phyloP scores from a whole-genome alignment of 2,797 vertebrate species.

The Coregonus ussuriensis region DNA sequence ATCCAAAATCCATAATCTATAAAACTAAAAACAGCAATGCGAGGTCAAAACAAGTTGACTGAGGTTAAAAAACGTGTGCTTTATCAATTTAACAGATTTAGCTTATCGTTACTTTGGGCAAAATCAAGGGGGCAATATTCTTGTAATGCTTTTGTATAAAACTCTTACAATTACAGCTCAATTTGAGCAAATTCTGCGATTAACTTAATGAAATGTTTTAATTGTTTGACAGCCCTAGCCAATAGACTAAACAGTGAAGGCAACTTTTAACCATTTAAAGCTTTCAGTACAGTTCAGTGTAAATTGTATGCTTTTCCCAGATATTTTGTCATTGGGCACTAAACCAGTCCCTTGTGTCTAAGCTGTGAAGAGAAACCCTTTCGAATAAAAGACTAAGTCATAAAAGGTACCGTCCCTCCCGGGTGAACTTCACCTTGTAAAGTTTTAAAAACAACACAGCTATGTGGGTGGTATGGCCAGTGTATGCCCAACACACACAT shows the following conservation, averaged over 20 bases:
- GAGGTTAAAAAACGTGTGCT: too few species aligned
- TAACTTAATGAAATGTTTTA: too few species aligned
- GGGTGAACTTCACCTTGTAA: conserved; percentile 48
- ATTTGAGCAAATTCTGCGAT: too few species aligned
- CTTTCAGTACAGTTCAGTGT: neutral
- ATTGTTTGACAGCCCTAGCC: too few species aligned
- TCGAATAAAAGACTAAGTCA: conserved; percentile 5
- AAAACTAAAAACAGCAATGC: too few species aligned
- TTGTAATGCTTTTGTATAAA: too few species aligned
- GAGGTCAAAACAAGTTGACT: too few species aligned
- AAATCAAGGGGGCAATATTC: too few species aligned
- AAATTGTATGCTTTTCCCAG: conserved; percentile 3
- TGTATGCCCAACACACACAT: neutral
- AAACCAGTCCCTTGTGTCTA: neutral
- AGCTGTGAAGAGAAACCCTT: conserved; percentile 13
- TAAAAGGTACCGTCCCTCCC: conserved; percentile 5
- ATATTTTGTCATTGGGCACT: conserved; percentile 4
- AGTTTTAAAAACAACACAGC: conserved; percentile 6
- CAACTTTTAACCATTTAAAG: neutral
- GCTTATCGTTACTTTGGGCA: too few species aligned
- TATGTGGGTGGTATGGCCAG: neutral
- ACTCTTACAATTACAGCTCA: too few species aligned
- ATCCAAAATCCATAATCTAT: too few species aligned
- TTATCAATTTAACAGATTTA: too few species aligned
- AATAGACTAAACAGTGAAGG: neutral